Evolutionary conservation across 1,140 invertebrate genomes (phyloP), one percentile per base, ranked within the genome.

Genomic region (Psilanteris sp.): DNA sequence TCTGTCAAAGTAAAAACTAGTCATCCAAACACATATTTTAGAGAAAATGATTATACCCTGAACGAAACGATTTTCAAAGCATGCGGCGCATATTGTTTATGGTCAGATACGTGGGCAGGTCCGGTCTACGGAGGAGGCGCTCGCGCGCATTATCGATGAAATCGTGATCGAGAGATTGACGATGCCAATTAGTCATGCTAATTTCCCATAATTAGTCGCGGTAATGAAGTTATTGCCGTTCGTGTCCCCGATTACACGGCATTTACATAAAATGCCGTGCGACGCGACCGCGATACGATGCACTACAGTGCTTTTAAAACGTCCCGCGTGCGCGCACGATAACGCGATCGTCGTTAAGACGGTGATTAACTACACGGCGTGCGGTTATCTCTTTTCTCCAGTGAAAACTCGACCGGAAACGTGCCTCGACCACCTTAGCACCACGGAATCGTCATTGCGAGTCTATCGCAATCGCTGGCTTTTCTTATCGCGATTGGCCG

Each of bases 171-270:
- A 20, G 48, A 48, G 57, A 62, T 44, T 52, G 64, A 50, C 50
- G 68, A 36, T 41, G 68, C 72, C 62, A 81, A 86, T 86, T 85
- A 86, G 81, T 50, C 64, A 43, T 77, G 78, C 78, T 83, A 84
- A 85, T 85, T 85, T 84, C 29, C 76, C 34, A 37, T 80, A 84
- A 86, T 86, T 86, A 86, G 81, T 61, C 27, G 27, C 57, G 74
- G 78, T 84, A 86, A 85, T 84, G 80, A 85, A 86, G 81, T 85
- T 86, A 86, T 85, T 80, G 81, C 81, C 36, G 71, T 79, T 81
- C 79, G 72, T 78, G 83, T 83, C 77, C 80, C 72, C 81, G 78
- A 86, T 85, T 83, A 83, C 77, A 81, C 77, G 78, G 73, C 52
- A 83, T 85, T 84, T 85, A 79, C 79, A 85, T 84, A 79, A 79